Conservation (phyloP, 2,888 invertebrate species). For the Acronicta alni region DNA sequence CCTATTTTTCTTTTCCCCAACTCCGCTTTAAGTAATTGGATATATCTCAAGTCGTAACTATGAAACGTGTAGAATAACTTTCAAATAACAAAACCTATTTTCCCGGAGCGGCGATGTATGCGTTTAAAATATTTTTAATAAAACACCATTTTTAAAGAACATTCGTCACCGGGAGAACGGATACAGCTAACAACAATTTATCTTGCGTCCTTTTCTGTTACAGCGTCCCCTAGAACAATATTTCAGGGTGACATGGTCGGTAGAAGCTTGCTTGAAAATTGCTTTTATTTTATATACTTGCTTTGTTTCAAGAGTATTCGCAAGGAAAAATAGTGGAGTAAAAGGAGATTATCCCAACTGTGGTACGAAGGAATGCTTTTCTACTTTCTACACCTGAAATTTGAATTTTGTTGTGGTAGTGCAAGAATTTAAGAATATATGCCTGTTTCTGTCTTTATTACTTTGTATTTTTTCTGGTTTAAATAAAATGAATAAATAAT, state of each 20-base stretch:
- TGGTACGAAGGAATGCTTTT: constrained; percentile 11
- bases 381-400: constrained; percentile 11
- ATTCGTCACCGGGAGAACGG: constrained; percentile 39
- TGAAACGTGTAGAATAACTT: constrained; percentile 8
- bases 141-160: constrained; percentile 47
- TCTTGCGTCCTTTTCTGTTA: constrained; percentile 70
- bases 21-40: constrained; percentile 35
- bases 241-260: constrained; percentile 58
- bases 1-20: constrained; percentile 5
- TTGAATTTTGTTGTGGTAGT: constrained; percentile 13
- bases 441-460: background rate
- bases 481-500: too few species aligned
- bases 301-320: constrained; percentile 37
- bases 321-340: constrained; percentile 17
- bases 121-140: constrained; percentile 56
- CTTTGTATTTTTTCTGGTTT: too few species aligned
- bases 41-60: constrained; percentile 33
- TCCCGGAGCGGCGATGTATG: constrained; percentile 20
- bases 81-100: constrained; percentile 28
- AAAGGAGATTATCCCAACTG: constrained; percentile 9
- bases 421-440: constrained; percentile 5
- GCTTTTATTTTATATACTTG: constrained; percentile 44
- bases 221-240: constrained; percentile 58
- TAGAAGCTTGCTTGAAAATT: constrained; percentile 54
- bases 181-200: constrained; percentile 62